A percentile compares a stretch with the other conserved stretches of the same genome.
Conservation (phyloP, 2,113 vertebrate genomes). For the Cyrtonyx montezumae region DNA sequence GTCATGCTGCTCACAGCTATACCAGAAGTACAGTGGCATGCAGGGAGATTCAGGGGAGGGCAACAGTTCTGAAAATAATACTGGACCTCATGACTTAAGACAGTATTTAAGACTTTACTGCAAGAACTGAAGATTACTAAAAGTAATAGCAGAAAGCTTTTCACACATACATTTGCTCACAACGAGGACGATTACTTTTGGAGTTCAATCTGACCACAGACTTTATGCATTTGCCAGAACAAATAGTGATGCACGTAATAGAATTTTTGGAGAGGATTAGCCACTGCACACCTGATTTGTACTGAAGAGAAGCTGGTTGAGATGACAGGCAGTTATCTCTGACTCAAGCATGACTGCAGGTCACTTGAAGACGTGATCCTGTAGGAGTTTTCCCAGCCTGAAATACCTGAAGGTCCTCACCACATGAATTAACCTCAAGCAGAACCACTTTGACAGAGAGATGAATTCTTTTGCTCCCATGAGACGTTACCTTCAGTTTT, state of each 20-base stretch:
- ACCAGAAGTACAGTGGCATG: neutral
- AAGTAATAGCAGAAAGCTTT: neutral
- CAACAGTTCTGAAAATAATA: neutral
- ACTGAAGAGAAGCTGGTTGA: neutral
- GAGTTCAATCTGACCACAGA: slow-evolving; percentile 2
- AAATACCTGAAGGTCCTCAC: neutral
- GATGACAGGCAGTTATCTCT: neutral
- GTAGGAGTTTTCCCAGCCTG: neutral
- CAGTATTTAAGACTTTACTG: neutral
- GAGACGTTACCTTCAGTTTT: neutral
- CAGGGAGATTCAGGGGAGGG: neutral
- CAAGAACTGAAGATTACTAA: neutral
- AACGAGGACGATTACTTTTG: neutral
- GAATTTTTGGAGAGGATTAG: neutral
- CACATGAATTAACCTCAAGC: fast-evolving
- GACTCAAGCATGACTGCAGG: neutral
- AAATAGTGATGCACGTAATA: neutral
- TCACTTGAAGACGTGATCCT: neutral
- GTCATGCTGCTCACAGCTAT: neutral
- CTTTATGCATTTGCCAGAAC: neutral
- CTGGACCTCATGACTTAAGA: neutral
- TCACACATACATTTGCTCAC: neutral
- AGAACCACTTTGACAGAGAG: neutral
- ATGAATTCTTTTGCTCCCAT: neutral
- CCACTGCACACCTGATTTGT: neutral